A percentile compares a stretch with the other conserved stretches of the same genome.
Conservation (phyloP, 2,113 vertebrate genomes). For the Marmota flaviventris region DNA sequence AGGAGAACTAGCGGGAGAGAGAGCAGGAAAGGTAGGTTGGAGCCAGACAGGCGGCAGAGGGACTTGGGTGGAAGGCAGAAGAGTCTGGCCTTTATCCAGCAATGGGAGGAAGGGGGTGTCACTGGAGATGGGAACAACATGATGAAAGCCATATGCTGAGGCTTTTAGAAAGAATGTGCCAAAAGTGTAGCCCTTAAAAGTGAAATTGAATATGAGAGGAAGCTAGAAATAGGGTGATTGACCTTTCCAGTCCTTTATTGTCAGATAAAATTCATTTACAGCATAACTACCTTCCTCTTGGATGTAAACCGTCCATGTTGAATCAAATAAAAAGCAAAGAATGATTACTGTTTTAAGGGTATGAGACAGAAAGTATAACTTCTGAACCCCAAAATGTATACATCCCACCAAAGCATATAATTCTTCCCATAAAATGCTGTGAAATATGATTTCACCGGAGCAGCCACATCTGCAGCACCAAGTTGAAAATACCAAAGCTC, state of each 20-base stretch:
- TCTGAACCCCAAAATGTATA: background rate
- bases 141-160: slow-evolving; percentile 30
- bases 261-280: slow-evolving; percentile 46
- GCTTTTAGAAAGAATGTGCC: slow-evolving; percentile 38
- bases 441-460: background rate
- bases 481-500: background rate
- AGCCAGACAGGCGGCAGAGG: background rate
- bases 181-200: background rate
- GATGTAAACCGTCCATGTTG: background rate
- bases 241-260: slow-evolving; percentile 36
- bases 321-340: slow-evolving; percentile 50
- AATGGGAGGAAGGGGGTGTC: background rate
- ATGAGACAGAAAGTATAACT: background rate
- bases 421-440: background rate
- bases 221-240: slow-evolving; percentile 17
- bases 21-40: background rate
- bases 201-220: slow-evolving; percentile 34
- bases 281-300: background rate
- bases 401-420: background rate
- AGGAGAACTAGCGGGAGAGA: background rate
- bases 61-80: background rate
- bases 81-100: background rate
- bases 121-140: background rate
- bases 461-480: background rate
- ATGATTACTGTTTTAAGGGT: background rate